phyloP scores from a whole-genome alignment of 2,888 invertebrate species.

The Drosophila leonis region DNA sequence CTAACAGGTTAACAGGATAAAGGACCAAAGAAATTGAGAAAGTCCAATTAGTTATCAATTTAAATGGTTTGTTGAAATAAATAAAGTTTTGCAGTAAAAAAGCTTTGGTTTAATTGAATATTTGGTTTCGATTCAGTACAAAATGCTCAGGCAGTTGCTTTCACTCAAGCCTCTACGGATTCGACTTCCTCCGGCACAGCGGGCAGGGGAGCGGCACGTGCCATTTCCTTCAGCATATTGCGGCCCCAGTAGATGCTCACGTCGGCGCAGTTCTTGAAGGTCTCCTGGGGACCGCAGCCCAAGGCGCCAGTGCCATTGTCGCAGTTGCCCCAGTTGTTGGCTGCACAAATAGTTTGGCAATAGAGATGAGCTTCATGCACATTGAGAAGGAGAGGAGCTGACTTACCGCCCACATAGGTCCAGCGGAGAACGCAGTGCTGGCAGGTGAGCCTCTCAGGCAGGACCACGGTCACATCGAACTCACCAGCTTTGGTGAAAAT shows the following conservation, averaged over 20 bases:
- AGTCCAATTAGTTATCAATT: not conserved
- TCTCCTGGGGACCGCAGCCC: slow-evolving; percentile 87
- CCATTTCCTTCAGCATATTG: slow-evolving; percentile 45
- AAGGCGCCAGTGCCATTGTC: slow-evolving; percentile 79
- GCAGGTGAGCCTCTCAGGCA: slow-evolving; percentile 86
- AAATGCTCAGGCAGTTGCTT: slow-evolving; percentile 24
- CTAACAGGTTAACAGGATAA: not conserved
- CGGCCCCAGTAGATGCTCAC: slow-evolving; percentile 78
- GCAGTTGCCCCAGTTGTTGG: slow-evolving; percentile 86
- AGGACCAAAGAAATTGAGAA: not conserved
- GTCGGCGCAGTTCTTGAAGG: slow-evolving; percentile 87
- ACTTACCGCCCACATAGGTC: slow-evolving; percentile 86
- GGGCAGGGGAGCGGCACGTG: slow-evolving; percentile 2
- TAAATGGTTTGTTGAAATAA: not conserved
- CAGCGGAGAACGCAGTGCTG: slow-evolving; percentile 87
- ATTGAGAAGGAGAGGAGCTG: not conserved
- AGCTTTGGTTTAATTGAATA: slow-evolving; percentile 25
- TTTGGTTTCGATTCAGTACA: slow-evolving; percentile 37
- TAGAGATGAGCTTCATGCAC: too few species aligned
- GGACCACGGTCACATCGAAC: slow-evolving; percentile 74
- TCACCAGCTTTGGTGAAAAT: slow-evolving; percentile 68
- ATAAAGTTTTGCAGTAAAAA: not conserved
- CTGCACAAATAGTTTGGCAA: slow-evolving; percentile 52
- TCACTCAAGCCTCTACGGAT: slow-evolving; percentile 12
- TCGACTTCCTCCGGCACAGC: slow-evolving; percentile 20